Conservation (phyloP, 1,140 invertebrate genomes). For the Drosophila novamexicana region DNA sequence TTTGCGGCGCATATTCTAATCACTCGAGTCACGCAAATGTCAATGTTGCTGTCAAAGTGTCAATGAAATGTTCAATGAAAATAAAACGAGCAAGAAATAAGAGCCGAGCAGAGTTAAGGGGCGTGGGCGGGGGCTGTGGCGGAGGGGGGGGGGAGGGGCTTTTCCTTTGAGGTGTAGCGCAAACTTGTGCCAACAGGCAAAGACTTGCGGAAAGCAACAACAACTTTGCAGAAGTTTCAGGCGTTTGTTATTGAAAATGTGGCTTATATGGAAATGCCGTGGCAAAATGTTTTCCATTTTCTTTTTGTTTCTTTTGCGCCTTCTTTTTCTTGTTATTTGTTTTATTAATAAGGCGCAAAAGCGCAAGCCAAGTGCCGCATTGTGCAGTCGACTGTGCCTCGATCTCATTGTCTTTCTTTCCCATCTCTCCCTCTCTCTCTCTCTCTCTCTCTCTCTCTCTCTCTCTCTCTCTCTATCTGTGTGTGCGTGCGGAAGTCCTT, state of each 20-base stretch:
- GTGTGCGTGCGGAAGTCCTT: constrained; percentile 67
- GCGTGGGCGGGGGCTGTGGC: background rate
- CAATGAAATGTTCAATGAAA: constrained; percentile 81
- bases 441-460: background rate
- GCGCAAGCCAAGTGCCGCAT: constrained; percentile 37
- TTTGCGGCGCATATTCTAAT: constrained; percentile 73
- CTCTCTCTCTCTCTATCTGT: background rate
- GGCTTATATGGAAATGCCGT: constrained; percentile 72
- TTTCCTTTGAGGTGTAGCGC: background rate
- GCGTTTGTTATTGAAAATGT: constrained; percentile 73
- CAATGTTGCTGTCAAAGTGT: constrained; percentile 77
- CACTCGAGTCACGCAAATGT: constrained; percentile 78
- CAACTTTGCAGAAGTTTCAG: constrained; percentile 59
- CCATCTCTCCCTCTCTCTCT: background rate
- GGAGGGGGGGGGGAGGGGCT: background rate
- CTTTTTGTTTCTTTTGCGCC: constrained; percentile 4
- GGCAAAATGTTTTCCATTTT: constrained; percentile 42
- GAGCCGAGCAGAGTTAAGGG: constrained; percentile 16
- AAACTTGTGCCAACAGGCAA: constrained; percentile 33
- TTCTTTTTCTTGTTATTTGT: constrained; percentile 58
- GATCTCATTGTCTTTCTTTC: constrained; percentile 9
- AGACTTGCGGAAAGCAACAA: constrained; percentile 54
- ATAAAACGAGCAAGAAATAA: constrained; percentile 70
- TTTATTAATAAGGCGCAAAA: constrained; percentile 71
- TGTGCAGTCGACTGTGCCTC: constrained; percentile 12